Percentiles rank a stretch among this genome's conserved stretches.
These are phyloP conservation scores for Carlito syrichta DNA, from an alignment of 2,113 vertebrate genomes.

Conservation along the genomic window DNA sequence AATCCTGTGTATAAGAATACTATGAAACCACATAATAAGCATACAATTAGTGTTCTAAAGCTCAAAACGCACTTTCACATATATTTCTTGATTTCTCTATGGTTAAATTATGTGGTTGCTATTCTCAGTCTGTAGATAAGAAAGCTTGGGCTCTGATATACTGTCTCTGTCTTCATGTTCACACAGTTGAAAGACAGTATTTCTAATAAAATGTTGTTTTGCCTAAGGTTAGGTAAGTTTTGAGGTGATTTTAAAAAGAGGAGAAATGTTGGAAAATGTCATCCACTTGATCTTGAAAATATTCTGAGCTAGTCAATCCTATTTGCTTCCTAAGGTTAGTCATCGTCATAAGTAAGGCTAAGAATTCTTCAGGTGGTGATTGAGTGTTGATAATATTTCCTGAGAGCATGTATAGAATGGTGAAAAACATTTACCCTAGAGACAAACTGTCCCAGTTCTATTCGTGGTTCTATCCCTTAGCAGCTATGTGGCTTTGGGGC, in stretches of 20 bases:
- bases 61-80: not conserved
- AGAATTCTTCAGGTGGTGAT: not conserved
- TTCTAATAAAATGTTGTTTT: not conserved
- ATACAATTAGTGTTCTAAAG: not conserved
- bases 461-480: not conserved
- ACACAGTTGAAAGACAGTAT: not conserved
- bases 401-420: not conserved
- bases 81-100: not conserved
- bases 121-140: not conserved
- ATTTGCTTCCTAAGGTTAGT: not conserved
- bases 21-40: not conserved
- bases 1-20: not conserved
- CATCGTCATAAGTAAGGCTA: not conserved
- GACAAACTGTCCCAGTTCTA: not conserved
- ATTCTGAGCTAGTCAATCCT: not conserved
- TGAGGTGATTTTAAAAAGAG: not conserved
- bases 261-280: not conserved
- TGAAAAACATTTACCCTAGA: not conserved
- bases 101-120: not conserved
- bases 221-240: not conserved
- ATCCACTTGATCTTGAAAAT: not conserved
- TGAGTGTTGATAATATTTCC: not conserved
- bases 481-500: not conserved
- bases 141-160: not conserved
- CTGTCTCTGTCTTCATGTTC: not conserved